These are phyloP conservation scores for Lutraria rhynchaena DNA, from an alignment of 1,140 invertebrate genomes.

Conservation along the genomic window DNA sequence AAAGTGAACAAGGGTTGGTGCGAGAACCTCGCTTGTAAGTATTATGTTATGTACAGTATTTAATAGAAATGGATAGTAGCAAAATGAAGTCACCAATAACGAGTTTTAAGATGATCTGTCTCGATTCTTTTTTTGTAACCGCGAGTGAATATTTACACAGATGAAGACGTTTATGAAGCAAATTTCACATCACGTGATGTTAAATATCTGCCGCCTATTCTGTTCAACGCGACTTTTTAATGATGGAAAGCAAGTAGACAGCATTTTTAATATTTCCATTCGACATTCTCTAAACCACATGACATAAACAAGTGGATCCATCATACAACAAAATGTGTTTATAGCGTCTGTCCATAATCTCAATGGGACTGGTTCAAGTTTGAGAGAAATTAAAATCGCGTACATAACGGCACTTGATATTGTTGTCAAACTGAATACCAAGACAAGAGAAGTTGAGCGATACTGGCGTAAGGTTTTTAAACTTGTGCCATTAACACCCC, in stretches of 20 bases:
- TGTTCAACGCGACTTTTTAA: not conserved
- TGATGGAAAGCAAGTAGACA: not conserved
- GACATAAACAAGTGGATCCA: conserved; percentile 19
- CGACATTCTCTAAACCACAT: conserved; percentile 31
- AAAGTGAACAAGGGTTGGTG: no score
- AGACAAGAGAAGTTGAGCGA: conserved; percentile 12
- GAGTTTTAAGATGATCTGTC: no score
- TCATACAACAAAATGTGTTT: conserved; percentile 3
- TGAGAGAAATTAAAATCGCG: not conserved
- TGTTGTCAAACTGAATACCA: not conserved
- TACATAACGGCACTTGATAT: not conserved
- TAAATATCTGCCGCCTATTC: not conserved
- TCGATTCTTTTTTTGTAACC: no score
- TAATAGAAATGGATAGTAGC: no score
- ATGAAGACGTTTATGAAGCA: no score
- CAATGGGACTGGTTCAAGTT: not conserved
- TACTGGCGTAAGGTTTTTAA: not conserved
- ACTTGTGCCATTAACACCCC: not conserved
- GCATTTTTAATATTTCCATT: conserved; percentile 25
- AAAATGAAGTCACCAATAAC: no score
- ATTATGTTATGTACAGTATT: no score
- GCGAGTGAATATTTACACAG: no score
- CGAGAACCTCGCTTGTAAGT: no score
- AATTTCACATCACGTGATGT: no score
- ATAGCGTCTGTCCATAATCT: not conserved